These are phyloP conservation scores for Pachydiplax longipennis DNA, from an alignment of 2,888 invertebrate species.

Conservation along the genomic window DNA sequence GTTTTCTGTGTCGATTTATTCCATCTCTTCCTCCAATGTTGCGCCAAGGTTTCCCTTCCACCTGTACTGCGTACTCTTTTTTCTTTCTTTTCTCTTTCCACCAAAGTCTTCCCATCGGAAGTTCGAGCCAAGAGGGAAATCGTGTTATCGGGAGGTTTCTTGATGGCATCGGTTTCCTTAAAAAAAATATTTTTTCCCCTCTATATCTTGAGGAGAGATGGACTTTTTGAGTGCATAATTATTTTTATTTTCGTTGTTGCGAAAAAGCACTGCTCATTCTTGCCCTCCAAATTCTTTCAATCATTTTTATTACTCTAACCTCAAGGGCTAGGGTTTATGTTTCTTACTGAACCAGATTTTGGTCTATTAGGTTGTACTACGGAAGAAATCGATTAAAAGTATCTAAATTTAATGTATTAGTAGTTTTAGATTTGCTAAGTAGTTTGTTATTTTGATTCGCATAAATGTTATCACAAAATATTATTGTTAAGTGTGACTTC, in stretches of 20 bases:
- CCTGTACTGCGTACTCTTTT: not conserved
- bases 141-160: slow-evolving; percentile 28
- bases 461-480: too few relatives aligned
- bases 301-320: not conserved
- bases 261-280: not conserved
- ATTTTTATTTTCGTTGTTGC: not conserved
- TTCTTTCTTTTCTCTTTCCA: not conserved
- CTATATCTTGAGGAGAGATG: not conserved
- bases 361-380: too few relatives aligned
- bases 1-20: not conserved
- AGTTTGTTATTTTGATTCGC: too few relatives aligned
- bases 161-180: slow-evolving; percentile 23
- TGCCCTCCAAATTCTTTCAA: not conserved
- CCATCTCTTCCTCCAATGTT: not conserved
- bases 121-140: slow-evolving; percentile 38
- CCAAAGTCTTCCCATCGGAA: slow-evolving; percentile 2
- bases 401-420: too few relatives aligned
- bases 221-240: slow-evolving; percentile 20
- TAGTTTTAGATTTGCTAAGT: too few relatives aligned
- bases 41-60: too few relatives aligned
- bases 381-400: too few relatives aligned
- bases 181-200: not conserved
- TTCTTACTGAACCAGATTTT: not conserved
- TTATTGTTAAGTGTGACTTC: too few relatives aligned
- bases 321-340: not conserved